Percentiles rank a stretch among this genome's conserved stretches.
Evolutionary conservation across 2,113 vertebrate species (phyloP).

Genomic region (Mirounga angustirostris): DNA sequence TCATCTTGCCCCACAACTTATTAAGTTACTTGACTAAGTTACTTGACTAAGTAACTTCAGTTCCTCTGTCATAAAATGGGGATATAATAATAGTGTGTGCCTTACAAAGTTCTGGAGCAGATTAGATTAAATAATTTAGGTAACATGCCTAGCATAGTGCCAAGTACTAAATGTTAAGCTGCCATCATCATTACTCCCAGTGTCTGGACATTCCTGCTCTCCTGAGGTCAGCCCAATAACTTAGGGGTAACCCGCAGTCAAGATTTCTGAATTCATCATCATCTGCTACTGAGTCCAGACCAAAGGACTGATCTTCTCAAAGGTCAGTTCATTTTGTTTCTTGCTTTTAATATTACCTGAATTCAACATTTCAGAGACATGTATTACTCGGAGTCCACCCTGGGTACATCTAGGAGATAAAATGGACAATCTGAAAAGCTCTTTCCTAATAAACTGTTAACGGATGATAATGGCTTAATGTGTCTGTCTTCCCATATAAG

Average conservation of each 20-base stretch:
- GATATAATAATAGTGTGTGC: background rate
- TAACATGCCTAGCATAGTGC: background rate
- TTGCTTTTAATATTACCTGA: conserved; percentile 24
- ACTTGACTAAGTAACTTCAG: background rate
- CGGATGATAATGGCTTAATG: conserved; percentile 22
- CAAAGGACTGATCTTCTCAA: background rate
- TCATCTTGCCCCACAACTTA: background rate
- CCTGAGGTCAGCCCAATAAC: background rate
- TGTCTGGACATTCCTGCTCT: background rate
- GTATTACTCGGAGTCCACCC: background rate
- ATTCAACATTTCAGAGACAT: background rate
- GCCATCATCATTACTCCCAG: background rate
- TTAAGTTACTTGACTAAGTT: background rate
- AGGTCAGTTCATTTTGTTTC: background rate
- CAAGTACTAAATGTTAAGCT: background rate
- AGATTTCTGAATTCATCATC: background rate
- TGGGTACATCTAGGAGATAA: background rate
- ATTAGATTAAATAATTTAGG: background rate
- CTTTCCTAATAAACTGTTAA: conserved; percentile 40
- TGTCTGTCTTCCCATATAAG: background rate
- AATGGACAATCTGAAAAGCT: conserved; percentile 24
- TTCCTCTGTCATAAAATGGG: background rate
- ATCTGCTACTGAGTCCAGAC: background rate
- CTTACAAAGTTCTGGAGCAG: background rate
- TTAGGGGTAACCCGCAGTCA: background rate